Evolutionary conservation across 1,140 invertebrate genomes (phyloP).

Genomic region (Oscheius sp.): DNA sequence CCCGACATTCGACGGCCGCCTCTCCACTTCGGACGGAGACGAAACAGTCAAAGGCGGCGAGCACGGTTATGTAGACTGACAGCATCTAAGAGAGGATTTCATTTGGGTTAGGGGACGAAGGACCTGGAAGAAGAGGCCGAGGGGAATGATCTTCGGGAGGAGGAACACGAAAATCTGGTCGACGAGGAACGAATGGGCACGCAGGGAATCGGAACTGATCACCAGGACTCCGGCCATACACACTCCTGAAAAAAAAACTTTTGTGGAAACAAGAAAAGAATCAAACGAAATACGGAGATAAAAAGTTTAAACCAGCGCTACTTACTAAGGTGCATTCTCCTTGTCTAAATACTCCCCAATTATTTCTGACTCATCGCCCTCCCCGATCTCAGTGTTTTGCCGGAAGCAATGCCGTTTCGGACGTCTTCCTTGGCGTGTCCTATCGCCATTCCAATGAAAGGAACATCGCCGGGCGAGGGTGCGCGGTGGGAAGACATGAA

Average conservation of each 20-base stretch:
- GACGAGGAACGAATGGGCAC: conserved; percentile 43
- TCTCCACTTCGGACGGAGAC: conserved; percentile 32
- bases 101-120: not conserved
- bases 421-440: no score
- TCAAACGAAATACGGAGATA: no score
- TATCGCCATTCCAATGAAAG: no score
- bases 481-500: no score
- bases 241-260: conserved; percentile 41
- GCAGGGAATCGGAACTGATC: conserved; percentile 46
- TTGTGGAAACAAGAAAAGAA: no score
- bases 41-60: conserved; percentile 50
- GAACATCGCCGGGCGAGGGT: no score
- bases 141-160: conserved; percentile 47
- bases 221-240: conserved; percentile 48
- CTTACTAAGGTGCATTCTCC: no score
- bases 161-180: conserved; percentile 47
- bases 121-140: conserved; percentile 47
- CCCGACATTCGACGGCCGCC: conserved; percentile 26
- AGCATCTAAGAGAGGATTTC: conserved; percentile 42
- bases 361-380: no score
- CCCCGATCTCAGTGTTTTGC: no score
- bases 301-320: no score
- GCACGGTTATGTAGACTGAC: conserved; percentile 49
- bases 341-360: no score
- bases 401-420: no score